Conservation (phyloP, 2,888 invertebrate species). For the Caenorhabditis panamensis region DNA sequence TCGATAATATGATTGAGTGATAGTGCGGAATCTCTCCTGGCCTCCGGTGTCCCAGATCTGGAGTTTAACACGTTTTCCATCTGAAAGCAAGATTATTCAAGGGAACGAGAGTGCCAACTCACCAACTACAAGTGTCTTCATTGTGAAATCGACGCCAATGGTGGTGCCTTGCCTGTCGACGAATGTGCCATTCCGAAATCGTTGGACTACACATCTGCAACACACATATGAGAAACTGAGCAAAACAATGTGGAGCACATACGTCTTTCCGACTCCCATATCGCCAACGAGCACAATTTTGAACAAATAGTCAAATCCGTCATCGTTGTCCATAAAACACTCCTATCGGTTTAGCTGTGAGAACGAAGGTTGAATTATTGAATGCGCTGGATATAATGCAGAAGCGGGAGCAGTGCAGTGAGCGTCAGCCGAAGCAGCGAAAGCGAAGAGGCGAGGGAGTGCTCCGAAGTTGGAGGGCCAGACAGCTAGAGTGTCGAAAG, state of each 20-base stretch:
- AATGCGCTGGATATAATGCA: slow-evolving; percentile 36
- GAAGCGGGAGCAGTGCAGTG: slow-evolving; percentile 50
- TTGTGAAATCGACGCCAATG: slow-evolving; percentile 97
- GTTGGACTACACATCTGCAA: slow-evolving; percentile 89
- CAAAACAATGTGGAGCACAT: slow-evolving; percentile 79
- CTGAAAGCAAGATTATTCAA: slow-evolving; percentile 81
- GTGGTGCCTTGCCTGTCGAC: slow-evolving; percentile 96
- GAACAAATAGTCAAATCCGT: slow-evolving; percentile 86
- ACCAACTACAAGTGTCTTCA: slow-evolving; percentile 94
- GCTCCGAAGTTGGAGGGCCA: slow-evolving; percentile 31
- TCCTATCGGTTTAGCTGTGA: slow-evolving; percentile 20
- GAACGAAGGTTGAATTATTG: slow-evolving; percentile 53
- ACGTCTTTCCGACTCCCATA: slow-evolving; percentile 83
- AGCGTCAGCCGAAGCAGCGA: slow-evolving; percentile 26
- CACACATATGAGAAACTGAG: not conserved
- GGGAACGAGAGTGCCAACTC: slow-evolving; percentile 21
- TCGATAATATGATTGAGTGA: slow-evolving; percentile 88
- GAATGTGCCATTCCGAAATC: slow-evolving; percentile 95
- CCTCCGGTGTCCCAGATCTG: slow-evolving; percentile 96
- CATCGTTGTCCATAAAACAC: slow-evolving; percentile 81
- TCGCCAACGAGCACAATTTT: slow-evolving; percentile 81
- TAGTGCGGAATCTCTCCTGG: slow-evolving; percentile 91
- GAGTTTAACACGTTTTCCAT: slow-evolving; percentile 96
- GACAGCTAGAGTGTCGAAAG: slow-evolving; percentile 52
- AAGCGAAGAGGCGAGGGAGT: slow-evolving; percentile 24